These are phyloP conservation scores for Conistra vaccinii DNA, from an alignment of 2,888 invertebrate species.

Conservation along the genomic window DNA sequence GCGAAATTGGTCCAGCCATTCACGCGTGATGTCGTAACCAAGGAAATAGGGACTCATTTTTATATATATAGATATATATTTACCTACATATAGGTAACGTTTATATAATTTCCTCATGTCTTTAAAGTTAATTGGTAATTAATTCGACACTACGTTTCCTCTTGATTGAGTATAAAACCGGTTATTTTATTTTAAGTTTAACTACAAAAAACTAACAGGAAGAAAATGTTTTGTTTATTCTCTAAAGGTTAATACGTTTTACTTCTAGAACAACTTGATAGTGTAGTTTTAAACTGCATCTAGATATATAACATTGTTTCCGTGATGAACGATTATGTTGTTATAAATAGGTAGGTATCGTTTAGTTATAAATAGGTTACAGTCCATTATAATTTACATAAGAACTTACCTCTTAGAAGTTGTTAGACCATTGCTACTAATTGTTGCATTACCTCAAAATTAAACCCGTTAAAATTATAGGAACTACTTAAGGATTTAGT, in stretches of 20 bases:
- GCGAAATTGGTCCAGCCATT: no score
- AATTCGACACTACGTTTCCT: constrained; percentile 38
- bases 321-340: background rate
- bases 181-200: constrained; percentile 34
- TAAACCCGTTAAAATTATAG: no score
- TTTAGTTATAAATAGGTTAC: background rate
- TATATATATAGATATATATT: background rate
- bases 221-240: constrained; percentile 8
- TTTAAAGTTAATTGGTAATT: constrained; percentile 17
- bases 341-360: background rate
- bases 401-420: background rate
- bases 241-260: background rate
- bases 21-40: no score
- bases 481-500: no score
- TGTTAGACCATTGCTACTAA: background rate
- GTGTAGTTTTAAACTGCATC: background rate
- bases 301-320: background rate
- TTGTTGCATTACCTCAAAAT: background rate
- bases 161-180: constrained; percentile 28
- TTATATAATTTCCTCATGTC: background rate
- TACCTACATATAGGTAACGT: background rate
- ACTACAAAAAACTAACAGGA: constrained; percentile 25
- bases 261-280: constrained; percentile 19
- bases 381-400: background rate
- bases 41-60: no score